phyloP scores from a whole-genome alignment of 2,888 invertebrate genomes.

The Pterostichus madidus region DNA sequence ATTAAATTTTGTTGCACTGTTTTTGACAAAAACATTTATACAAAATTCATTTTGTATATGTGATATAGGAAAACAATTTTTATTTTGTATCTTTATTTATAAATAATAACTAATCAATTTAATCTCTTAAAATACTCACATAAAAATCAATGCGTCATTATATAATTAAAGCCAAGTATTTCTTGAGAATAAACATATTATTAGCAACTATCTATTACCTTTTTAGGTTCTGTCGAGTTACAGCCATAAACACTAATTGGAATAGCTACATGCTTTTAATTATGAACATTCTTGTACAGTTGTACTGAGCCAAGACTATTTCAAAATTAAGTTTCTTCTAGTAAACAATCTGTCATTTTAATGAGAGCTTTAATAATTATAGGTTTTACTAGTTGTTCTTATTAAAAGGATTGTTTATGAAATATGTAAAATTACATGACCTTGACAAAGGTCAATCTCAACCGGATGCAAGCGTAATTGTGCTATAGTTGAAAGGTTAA shows the following conservation, averaged over 20 bases:
- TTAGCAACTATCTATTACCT: not conserved
- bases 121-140: not conserved
- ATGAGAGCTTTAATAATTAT: conserved; percentile 10
- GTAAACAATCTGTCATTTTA: conserved; percentile 1
- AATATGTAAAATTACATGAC: conserved; percentile 3
- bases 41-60: no score
- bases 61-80: no score
- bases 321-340: not conserved
- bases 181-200: conserved; percentile 2
- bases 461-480: conserved; percentile 23
- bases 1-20: no score
- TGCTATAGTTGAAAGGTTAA: conserved; percentile 51
- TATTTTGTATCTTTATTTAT: no score
- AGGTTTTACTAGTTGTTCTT: not conserved
- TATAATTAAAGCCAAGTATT: not conserved
- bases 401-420: not conserved
- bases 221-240: not conserved
- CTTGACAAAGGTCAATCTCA: conserved; percentile 1
- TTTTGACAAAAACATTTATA: no score
- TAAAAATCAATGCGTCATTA: not conserved
- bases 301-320: not conserved
- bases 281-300: not conserved
- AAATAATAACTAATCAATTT: conserved; percentile 9
- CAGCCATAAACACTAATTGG: conserved; percentile 25
- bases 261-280: conserved; percentile 4